phyloP scores from a whole-genome alignment of 2,113 vertebrate genomes.

The Anhinga rufa region DNA sequence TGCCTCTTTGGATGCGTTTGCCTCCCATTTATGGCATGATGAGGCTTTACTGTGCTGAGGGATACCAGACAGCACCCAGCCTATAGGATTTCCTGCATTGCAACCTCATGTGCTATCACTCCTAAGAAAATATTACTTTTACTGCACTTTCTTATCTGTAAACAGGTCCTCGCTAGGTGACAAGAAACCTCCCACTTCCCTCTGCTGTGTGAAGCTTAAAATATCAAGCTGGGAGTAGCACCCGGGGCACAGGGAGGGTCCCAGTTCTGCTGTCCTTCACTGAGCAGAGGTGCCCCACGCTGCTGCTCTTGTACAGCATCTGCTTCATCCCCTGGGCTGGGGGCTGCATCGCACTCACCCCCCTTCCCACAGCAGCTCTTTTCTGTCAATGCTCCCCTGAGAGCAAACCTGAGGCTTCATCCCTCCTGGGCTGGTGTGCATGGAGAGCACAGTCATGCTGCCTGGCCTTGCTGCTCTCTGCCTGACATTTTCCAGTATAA shows the following conservation, averaged over 20 bases:
- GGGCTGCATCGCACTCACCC: rapidly evolving
- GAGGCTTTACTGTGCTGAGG: background rate
- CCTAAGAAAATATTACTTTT: background rate
- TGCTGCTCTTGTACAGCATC: background rate
- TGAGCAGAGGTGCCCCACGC: background rate
- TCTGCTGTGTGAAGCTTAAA: background rate
- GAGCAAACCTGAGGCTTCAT: background rate
- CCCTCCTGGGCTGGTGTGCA: background rate
- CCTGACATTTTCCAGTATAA: background rate
- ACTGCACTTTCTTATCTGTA: background rate
- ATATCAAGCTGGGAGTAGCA: background rate
- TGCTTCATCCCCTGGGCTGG: background rate
- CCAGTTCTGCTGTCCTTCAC: background rate
- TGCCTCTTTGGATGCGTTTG: background rate
- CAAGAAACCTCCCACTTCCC: background rate
- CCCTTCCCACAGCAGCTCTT: background rate
- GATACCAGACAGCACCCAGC: background rate
- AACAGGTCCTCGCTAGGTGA: background rate
- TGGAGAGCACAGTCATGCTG: background rate
- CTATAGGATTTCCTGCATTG: background rate
- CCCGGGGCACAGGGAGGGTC: background rate
- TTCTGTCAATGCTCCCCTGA: no score
- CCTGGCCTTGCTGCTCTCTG: background rate
- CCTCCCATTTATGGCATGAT: background rate
- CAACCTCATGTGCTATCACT: background rate